Evolutionary conservation across 2,888 invertebrate genomes (phyloP).

Genomic region (Thereva nobilitata): DNA sequence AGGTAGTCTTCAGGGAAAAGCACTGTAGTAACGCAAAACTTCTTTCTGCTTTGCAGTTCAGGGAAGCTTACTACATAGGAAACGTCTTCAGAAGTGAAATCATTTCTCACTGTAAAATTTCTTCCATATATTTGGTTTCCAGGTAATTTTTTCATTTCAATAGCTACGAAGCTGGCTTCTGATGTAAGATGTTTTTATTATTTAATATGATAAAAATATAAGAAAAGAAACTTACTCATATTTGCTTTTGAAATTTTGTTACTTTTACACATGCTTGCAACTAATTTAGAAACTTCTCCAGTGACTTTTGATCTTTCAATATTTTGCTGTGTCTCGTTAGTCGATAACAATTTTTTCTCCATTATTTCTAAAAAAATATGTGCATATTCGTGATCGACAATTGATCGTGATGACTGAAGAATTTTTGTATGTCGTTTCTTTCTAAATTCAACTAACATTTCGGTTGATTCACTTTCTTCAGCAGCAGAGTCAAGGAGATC

Average conservation of each 20-base stretch:
- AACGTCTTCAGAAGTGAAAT: not conserved
- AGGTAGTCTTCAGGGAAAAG: constrained; percentile 10
- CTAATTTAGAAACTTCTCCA: constrained; percentile 11
- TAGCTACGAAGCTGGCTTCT: not conserved
- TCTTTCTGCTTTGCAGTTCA: not conserved
- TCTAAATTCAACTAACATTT: not conserved
- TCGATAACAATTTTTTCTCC: constrained; percentile 8
- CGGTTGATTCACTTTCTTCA: constrained; percentile 1
- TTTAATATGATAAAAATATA: not conserved
- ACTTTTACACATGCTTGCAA: constrained; percentile 18
- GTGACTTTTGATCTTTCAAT: constrained; percentile 4
- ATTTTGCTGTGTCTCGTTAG: not conserved
- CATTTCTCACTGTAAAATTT: not conserved
- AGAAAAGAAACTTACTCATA: constrained; percentile 17
- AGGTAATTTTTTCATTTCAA: constrained; percentile 8
- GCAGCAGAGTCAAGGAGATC: constrained; percentile 8
- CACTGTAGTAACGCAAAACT: constrained; percentile 7
- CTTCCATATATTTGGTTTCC: constrained; percentile 15
- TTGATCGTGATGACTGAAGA: not conserved
- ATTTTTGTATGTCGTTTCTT: not conserved
- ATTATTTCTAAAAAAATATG: constrained; percentile 10
- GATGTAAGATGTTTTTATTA: not conserved
- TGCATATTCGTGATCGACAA: constrained; percentile 15
- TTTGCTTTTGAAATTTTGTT: not conserved
- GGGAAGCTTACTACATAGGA: constrained; percentile 5